Evolutionary conservation across 2,797 vertebrate genomes (phyloP), one percentile per base, ranked within the genome.

Genomic region (Falco biarmicus): DNA sequence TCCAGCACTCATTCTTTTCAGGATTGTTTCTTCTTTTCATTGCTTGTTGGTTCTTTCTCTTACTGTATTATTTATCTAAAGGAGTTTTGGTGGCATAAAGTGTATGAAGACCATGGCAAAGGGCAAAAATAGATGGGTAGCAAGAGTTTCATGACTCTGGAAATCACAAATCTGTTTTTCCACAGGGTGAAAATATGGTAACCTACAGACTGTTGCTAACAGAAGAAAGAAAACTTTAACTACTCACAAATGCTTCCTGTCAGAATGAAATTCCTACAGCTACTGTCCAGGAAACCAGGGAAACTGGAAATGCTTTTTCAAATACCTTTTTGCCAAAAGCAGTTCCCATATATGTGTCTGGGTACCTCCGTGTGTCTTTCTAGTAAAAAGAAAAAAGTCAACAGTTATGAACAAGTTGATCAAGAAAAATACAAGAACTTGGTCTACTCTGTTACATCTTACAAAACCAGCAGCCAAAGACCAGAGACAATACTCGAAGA

Each of bases 361-460:
- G 98, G 98, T 34, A 97, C 98, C 17, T 98, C 97, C 11, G 66
- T 85, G 15, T 84, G 69, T 50, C 93, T 94, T n/a, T 95, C 39
- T 25, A 94, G 97, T 54, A 99, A 98, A 93, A 99, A 98, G 97
- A 99, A 98, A 97, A 98, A 79, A 90, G 45, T 9, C 12, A 99
- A 97, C 50, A 84, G 98, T 25, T 99, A 99, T 93, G 98, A 98
- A 84, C 95, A 97, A 16, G 98, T 98, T 56, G 98, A 99, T 96
- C 98, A 98, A 63, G 98, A 98, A 60, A 99, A 98, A 63, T 99
- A 99, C 75, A 98, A 98, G 10, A 98, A 97, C 60, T 98, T 99
- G 17, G 98, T 99, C 3, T 98, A 92, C 61, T 98, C 98, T 7
- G 98, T 99, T 51, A 98, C 98, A 82, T 98, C 98, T 2, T 97